phyloP scores from a whole-genome alignment of 2,888 invertebrate species.

The Sabatieria punctata region DNA sequence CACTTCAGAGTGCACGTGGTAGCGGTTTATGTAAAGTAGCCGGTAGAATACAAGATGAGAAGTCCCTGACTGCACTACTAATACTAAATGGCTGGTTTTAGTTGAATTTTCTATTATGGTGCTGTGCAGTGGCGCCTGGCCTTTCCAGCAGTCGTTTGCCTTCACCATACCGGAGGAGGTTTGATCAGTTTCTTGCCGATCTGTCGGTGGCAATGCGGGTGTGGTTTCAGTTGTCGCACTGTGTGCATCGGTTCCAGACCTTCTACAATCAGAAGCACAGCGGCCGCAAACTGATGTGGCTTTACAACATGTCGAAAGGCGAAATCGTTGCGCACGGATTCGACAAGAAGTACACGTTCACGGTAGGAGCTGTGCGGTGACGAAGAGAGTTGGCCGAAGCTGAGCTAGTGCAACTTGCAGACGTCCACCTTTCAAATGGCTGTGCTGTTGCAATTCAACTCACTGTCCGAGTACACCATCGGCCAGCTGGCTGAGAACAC shows the following conservation, averaged over 20 bases:
- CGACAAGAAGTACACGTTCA: constrained; percentile 37
- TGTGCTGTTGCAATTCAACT: constrained; percentile 84
- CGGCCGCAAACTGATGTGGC: constrained; percentile 91
- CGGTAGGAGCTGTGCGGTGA: not conserved
- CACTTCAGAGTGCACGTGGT: too few species aligned
- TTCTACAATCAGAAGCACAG: constrained; percentile 92
- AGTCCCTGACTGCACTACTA: too few species aligned
- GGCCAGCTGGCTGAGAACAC: constrained; percentile 71
- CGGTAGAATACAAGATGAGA: too few species aligned
- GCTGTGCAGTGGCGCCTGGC: constrained; percentile 94
- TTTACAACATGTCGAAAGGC: constrained; percentile 94
- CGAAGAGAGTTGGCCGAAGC: not conserved
- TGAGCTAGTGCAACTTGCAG: constrained; percentile 37
- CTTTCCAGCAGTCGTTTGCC: constrained; percentile 80
- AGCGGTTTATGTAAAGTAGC: too few species aligned
- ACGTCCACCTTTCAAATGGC: constrained; percentile 99
- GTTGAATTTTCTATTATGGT: constrained; percentile 82
- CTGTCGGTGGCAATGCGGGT: constrained; percentile 5
- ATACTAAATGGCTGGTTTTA: constrained; percentile 17
- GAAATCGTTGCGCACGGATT: constrained; percentile 91
- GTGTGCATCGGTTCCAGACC: constrained; percentile 78
- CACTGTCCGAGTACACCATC: constrained; percentile 64
- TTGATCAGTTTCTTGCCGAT: constrained; percentile 1
- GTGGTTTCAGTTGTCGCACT: constrained; percentile 60
- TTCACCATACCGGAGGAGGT: constrained; percentile 87